A percentile compares a stretch with the other conserved stretches of the same genome.
Conservation (phyloP, 1,140 invertebrate genomes). For the Sminthurinus signatus region DNA sequence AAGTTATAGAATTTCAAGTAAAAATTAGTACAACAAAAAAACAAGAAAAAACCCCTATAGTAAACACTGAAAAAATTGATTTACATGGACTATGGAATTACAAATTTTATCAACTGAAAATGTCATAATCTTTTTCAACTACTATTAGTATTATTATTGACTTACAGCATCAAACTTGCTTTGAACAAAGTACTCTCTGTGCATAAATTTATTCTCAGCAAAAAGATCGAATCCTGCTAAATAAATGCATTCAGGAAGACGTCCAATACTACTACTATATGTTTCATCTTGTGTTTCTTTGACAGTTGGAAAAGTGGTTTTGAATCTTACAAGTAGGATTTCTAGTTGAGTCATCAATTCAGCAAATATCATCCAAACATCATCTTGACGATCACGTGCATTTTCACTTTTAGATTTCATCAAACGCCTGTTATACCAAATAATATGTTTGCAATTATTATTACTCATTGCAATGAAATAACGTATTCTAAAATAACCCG, state of each 20-base stretch:
- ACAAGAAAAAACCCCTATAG: not conserved
- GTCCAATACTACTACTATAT: not conserved
- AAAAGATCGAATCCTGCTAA: slow-evolving; percentile 2
- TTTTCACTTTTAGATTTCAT: slow-evolving; percentile 6
- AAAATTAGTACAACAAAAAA: not conserved
- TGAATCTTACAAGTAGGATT: not conserved
- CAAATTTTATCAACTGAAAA: not conserved
- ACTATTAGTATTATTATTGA: not conserved
- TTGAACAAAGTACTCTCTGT: not conserved
- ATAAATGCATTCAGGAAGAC: not conserved
- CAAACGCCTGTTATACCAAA: not conserved
- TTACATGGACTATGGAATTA: too few relatives aligned
- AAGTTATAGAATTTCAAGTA: not conserved
- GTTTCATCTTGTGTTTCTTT: not conserved
- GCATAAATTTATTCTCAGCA: not conserved
- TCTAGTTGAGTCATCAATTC: slow-evolving; percentile 3
- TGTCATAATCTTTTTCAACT: too few relatives aligned
- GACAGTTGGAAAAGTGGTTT: not conserved
- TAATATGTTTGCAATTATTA: too few relatives aligned
- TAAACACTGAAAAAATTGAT: not conserved
- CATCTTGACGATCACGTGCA: not conserved
- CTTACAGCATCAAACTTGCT: too few relatives aligned
- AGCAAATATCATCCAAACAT: slow-evolving; percentile 16
- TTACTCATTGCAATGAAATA: too few relatives aligned
- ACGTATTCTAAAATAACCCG: too few relatives aligned